Percentiles rank a stretch among this genome's conserved stretches.
phyloP scores from a whole-genome alignment of 2,888 invertebrate genomes.

The Taphrorychus bicolor region DNA sequence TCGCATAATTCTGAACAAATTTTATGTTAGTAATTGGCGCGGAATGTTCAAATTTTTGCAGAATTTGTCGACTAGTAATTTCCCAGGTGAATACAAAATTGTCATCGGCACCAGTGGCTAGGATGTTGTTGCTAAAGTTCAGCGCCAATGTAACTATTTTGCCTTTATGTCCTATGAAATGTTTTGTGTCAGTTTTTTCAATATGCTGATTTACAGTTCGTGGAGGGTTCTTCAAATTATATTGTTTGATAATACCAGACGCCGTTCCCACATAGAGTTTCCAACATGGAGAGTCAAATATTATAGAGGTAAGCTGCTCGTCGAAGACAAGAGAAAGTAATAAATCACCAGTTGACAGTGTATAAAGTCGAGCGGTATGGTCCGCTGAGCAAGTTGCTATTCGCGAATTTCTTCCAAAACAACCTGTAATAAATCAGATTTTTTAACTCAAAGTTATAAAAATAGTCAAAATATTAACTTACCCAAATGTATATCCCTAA shows the following conservation, averaged over 20 bases:
- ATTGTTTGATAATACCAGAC: conserved; percentile 74
- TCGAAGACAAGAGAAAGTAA: conserved; percentile 79
- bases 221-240: conserved; percentile 72
- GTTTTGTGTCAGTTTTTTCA: conserved; percentile 55
- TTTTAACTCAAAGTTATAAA: background rate
- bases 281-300: conserved; percentile 74
- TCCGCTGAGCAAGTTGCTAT: conserved; percentile 82
- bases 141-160: conserved; percentile 75
- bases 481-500: conserved; percentile 81
- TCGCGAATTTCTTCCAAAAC: conserved; percentile 69
- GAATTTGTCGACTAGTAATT: conserved; percentile 75
- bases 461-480: conserved; percentile 46
- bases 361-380: conserved; percentile 83
- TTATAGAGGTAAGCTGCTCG: conserved; percentile 71
- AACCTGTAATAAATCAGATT: conserved; percentile 40
- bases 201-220: conserved; percentile 71
- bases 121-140: conserved; percentile 72
- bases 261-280: conserved; percentile 77
- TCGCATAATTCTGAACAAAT: conserved; percentile 67
- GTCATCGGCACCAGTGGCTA: conserved; percentile 82
- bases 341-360: conserved; percentile 71
- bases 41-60: conserved; percentile 74
- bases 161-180: conserved; percentile 74
- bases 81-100: conserved; percentile 82
- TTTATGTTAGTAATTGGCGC: conserved; percentile 77